Evolutionary conservation across 2,888 invertebrate genomes (phyloP), one percentile per base, ranked within the genome.

Genomic region (Pristionchus maxplancki): DNA sequence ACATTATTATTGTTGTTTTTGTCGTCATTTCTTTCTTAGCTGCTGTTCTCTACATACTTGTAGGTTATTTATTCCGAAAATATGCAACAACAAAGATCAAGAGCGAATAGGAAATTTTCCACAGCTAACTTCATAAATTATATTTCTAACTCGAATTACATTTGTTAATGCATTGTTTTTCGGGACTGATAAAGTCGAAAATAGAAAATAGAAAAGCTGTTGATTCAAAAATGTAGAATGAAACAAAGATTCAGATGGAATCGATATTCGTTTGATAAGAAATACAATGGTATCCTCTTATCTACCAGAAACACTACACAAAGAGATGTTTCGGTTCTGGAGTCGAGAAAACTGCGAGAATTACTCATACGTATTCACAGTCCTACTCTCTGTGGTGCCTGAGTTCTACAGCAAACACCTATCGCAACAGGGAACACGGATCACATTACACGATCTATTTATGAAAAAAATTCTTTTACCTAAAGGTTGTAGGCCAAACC

Each of bases 251-350:
- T 31, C n/a, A n/a, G n/a, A n/a, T n/a, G n/a, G n/a, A n/a, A n/a
- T n/a, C n/a, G n/a, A n/a, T n/a, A n/a, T 64, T 9, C 15, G 31
- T 5, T 9, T 8, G 31, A 64, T 64, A 28, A 64, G 31, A 64
- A 34, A 31, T 11, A 13, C 2, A 64, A 31, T 9, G 13, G 2
- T n/a, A 62, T 28, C 62, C 0, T 64, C 64, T 31, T 31, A 64
- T 64, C 64, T 64, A 64, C 31, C 64, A 64, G 64, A 64, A 64
- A 64, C 31, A 17, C 64, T 64, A 64, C 64, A 64, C 64, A 64
- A 31, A 11, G 15, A 64, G 20, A 31, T 64, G 64, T 64, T 64
- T 64, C 64, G 31, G 20, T 64, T 64, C 15, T 64, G 6, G 64
- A 64, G 64, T 64, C 64, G 31, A 17, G 20, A 64, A 28, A 31